Conservation (phyloP, 1,140 invertebrate species). For the Hyphantria cunea region DNA sequence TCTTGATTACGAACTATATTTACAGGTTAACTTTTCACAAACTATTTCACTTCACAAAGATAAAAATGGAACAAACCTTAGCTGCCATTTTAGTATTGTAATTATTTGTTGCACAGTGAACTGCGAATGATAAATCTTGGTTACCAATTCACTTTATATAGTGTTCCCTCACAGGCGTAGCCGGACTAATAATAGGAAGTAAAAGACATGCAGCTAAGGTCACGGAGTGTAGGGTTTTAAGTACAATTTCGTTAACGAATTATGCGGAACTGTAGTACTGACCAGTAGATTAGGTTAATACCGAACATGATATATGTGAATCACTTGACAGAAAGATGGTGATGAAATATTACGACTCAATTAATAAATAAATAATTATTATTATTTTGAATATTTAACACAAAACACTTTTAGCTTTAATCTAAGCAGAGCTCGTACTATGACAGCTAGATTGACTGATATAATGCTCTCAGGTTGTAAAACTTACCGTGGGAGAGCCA, state of each 20-base stretch:
- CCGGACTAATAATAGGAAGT: constrained; percentile 75
- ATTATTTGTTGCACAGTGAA: constrained; percentile 65
- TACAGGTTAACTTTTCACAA: background rate
- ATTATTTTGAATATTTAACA: no score
- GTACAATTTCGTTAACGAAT: background rate
- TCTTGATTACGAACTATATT: no score
- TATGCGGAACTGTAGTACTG: background rate
- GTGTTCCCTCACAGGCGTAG: constrained; percentile 60
- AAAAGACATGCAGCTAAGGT: constrained; percentile 68
- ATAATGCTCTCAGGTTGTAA: no score
- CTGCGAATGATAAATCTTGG: constrained; percentile 71
- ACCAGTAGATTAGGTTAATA: background rate
- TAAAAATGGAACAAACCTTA: constrained; percentile 54
- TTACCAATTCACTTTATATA: constrained; percentile 66
- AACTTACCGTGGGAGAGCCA: no score
- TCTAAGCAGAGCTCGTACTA: no score
- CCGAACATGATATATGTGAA: background rate
- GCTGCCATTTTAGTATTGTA: constrained; percentile 75
- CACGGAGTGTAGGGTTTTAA: constrained; percentile 60
- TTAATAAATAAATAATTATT: no score
- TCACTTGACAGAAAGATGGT: background rate
- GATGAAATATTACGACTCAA: no score
- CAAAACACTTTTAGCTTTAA: no score
- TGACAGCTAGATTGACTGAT: no score
- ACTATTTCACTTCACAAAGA: constrained; percentile 5